These are phyloP conservation scores for Atherinomorus stipes DNA, from an alignment of 2,113 vertebrate genomes.

Conservation along the genomic window DNA sequence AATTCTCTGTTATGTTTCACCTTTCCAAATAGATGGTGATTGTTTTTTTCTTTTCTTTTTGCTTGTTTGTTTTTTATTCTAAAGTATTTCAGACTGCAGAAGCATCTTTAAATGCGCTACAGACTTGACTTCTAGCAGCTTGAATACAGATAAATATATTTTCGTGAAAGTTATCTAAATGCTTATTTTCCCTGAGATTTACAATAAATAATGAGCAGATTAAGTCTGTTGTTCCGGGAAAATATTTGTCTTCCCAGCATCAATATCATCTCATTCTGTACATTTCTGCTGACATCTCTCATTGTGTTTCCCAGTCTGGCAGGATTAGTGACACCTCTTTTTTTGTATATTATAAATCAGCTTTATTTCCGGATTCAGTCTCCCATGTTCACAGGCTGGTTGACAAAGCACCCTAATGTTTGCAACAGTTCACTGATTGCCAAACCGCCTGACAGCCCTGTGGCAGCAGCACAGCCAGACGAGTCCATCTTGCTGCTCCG, in stretches of 20 bases:
- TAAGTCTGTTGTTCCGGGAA: background rate
- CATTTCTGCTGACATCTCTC: slow-evolving; percentile 25
- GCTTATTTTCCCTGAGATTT: slow-evolving; percentile 36
- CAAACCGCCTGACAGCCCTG: slow-evolving; percentile 53
- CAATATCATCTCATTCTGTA: slow-evolving; percentile 21
- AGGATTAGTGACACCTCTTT: slow-evolving; percentile 36
- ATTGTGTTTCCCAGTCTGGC: slow-evolving; percentile 31
- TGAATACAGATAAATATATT: slow-evolving; percentile 12
- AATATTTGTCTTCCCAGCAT: slow-evolving; percentile 13
- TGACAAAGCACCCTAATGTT: slow-evolving; percentile 59
- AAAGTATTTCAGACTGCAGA: slow-evolving; percentile 14
- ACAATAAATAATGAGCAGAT: background rate
- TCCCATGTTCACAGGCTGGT: slow-evolving; percentile 42
- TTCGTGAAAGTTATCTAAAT: slow-evolving; percentile 24
- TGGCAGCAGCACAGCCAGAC: slow-evolving; percentile 47
- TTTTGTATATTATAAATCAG: slow-evolving; percentile 48
- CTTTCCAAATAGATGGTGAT: slow-evolving; percentile 32
- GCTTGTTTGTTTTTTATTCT: background rate
- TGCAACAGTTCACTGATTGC: slow-evolving; percentile 61
- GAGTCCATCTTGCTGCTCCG: slow-evolving; percentile 41
- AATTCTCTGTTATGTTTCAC: slow-evolving; percentile 28
- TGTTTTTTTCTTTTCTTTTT: slow-evolving; percentile 28
- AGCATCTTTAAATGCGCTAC: background rate
- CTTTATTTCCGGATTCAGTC: slow-evolving; percentile 36
- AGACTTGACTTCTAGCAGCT: background rate